Evolutionary conservation across 2,113 vertebrate species (phyloP), one percentile per base, ranked within the genome.

Genomic region (Tupaia tana): DNA sequence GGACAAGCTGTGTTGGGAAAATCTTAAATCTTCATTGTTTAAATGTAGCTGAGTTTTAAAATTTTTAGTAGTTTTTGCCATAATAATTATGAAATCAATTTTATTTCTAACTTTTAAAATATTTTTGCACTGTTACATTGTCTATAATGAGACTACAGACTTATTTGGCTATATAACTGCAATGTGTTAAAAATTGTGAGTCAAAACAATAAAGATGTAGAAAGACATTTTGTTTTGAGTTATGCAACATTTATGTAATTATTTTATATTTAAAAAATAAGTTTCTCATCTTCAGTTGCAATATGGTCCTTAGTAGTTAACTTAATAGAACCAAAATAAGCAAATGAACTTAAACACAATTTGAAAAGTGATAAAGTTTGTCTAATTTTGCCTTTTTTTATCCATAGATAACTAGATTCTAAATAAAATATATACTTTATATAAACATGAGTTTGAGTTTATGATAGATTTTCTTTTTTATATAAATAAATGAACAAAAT

Each of bases 321-420:
- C 9, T 91, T 11, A 86, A 9, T 43, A 18, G 16, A 93, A 70
- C 67, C 78, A 6, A 80, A 96, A 87, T 69, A 59, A 87, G 69
- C 56, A n/a, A n/a, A 81, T 70, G 12, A 80, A 88, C 31, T 34
- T 95, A 54, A 67, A 95, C 6, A 15, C 9, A 18, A 77, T 29
- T 89, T 82, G 18, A 0, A 10, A 61, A 88, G 20, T 59, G 91
- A 92, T 89, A 59, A 63, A 80, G 6, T 71, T 95, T 97, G 29
- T 69, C 9, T 77, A 64, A 34, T 10, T 97, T 95, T 92, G 22
- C 0, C 91, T 91, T 52, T 81, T 34, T 88, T 80, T 29, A 85
- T 10, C 12, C 69, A 29, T 7, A 14, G 29, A 12, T 95, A 6
- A 18, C 16, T 24, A 1, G 6, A 94, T 56, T 89, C 29, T 9